These are phyloP conservation scores for Caenorhabditis sinica DNA, from an alignment of 2,888 invertebrate species.

Conservation along the genomic window DNA sequence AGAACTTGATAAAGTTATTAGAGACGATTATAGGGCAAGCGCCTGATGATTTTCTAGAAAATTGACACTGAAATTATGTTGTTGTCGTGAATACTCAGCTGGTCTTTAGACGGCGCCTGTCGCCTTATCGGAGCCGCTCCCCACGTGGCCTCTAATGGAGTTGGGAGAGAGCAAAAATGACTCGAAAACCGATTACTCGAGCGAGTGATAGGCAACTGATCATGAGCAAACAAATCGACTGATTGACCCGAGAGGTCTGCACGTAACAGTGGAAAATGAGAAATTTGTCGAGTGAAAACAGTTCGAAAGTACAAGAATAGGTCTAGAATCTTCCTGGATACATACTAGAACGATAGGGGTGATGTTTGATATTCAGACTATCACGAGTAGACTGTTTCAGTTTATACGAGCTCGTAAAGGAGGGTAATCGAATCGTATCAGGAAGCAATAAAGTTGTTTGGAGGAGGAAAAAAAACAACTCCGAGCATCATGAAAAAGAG, in stretches of 20 bases:
- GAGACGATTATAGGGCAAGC: conserved; percentile 24
- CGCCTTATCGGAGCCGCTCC: conserved; percentile 19
- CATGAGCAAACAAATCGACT: conserved; percentile 48
- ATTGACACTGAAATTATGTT: background rate
- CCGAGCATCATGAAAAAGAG: no score
- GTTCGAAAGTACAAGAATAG: background rate
- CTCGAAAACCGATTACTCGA: conserved; percentile 32
- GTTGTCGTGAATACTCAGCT: conserved; percentile 11
- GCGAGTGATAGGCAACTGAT: conserved; percentile 51
- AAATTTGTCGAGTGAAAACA: conserved; percentile 2
- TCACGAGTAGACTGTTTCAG: background rate
- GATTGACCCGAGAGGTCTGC: conserved; percentile 41
- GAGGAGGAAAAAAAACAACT: no score
- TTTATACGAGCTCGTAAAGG: background rate
- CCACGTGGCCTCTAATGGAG: conserved; percentile 46
- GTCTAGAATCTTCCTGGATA: background rate
- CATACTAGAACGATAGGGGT: no score
- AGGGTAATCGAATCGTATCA: background rate
- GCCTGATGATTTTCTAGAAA: conserved; percentile 9
- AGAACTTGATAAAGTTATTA: conserved; percentile 13
- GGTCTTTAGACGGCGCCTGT: conserved; percentile 38
- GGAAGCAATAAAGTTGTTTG: background rate
- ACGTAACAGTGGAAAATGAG: conserved; percentile 26
- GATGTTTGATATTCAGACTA: background rate
- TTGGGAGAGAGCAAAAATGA: conserved; percentile 24